These are phyloP conservation scores for Ceratina australensis DNA, from an alignment of 1,140 invertebrate genomes.

Conservation along the genomic window DNA sequence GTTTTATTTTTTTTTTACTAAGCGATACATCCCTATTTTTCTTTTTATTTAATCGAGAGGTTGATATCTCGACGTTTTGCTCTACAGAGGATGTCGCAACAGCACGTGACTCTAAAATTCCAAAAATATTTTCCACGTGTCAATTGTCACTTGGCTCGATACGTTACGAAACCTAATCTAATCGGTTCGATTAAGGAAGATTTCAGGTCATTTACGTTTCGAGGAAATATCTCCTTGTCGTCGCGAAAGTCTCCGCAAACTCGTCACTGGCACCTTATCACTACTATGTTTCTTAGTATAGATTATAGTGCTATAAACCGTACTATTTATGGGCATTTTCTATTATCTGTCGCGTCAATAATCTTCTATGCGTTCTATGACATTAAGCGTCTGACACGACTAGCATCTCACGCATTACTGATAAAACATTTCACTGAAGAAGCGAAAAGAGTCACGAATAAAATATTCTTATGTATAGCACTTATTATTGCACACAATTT, in stretches of 20 bases:
- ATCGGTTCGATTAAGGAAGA: constrained; percentile 12
- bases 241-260: constrained; percentile 11
- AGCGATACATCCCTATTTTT: no score
- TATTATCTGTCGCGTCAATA: constrained; percentile 11
- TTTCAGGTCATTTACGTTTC: constrained; percentile 39
- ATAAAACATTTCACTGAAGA: no score
- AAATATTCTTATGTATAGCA: no score
- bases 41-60: background rate
- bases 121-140: background rate
- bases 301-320: constrained; percentile 37
- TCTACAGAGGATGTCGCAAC: background rate
- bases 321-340: constrained; percentile 20
- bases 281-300: constrained; percentile 35
- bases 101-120: background rate
- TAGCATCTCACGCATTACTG: no score
- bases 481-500: no score
- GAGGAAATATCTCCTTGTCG: constrained; percentile 9
- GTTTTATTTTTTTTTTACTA: no score
- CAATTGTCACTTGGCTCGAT: background rate
- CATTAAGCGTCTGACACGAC: background rate
- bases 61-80: background rate
- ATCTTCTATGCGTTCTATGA: constrained; percentile 2
- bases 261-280: constrained; percentile 16
- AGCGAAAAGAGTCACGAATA: no score
- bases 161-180: constrained; percentile 8